These are phyloP conservation scores for Piezodorus guildinii DNA, from an alignment of 1,140 invertebrate species.

Conservation along the genomic window DNA sequence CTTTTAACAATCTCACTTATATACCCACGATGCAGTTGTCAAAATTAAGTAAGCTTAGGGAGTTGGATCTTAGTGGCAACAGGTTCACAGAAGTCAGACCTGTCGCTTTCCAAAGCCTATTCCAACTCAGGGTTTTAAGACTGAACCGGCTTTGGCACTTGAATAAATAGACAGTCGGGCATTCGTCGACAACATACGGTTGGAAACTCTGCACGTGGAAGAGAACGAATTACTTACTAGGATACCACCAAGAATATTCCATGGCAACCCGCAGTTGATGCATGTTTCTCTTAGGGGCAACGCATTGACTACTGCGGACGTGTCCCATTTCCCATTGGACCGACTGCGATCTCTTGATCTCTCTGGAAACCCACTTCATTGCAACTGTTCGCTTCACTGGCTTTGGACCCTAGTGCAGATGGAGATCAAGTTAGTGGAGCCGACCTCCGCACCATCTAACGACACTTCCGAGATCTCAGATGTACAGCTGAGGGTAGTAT, in stretches of 20 bases:
- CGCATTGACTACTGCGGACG: conserved; percentile 55
- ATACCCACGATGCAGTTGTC: conserved; percentile 62
- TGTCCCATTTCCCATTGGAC: conserved; percentile 67
- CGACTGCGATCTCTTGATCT: conserved; percentile 54
- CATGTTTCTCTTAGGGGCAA: conserved; percentile 60
- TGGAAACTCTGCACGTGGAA: conserved; percentile 63
- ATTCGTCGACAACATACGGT: conserved; percentile 71
- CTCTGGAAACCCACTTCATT: conserved; percentile 69
- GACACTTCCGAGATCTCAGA: conserved; percentile 16
- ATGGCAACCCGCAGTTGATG: conserved; percentile 59
- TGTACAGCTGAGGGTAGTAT: conserved; percentile 19
- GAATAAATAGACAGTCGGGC: conserved; percentile 39
- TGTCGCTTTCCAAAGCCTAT: conserved; percentile 66
- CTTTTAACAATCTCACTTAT: conserved; percentile 65
- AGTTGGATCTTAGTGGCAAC: conserved; percentile 63
- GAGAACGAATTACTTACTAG: conserved; percentile 56
- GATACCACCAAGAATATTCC: conserved; percentile 58
- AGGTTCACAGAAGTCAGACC: conserved; percentile 53
- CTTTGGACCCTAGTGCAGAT: conserved; percentile 57
- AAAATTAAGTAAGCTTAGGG: conserved; percentile 57
- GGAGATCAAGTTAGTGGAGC: conserved; percentile 28
- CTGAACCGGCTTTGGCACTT: conserved; percentile 42
- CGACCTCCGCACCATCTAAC: conserved; percentile 42
- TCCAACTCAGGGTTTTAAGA: conserved; percentile 59
- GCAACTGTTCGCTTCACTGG: conserved; percentile 79